Evolutionary conservation across 2,888 invertebrate species (phyloP).

Genomic region (Nasonia oneida): DNA sequence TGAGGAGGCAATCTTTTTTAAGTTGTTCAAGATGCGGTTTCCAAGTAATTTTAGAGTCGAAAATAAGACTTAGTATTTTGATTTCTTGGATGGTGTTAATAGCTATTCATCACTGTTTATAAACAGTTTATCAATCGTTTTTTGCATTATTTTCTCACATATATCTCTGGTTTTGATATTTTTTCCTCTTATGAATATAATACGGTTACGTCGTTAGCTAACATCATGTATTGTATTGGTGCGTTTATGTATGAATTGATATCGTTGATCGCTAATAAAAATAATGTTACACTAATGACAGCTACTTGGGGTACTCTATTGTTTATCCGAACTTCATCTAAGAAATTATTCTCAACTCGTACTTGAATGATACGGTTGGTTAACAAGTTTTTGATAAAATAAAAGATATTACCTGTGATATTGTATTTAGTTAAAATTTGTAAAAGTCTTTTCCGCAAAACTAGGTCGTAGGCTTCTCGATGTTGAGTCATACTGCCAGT

Average conservation of each 20-base stretch:
- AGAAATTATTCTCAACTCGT: not conserved
- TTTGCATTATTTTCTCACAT: not conserved
- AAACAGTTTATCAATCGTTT: too few species aligned
- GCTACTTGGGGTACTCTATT: too few species aligned
- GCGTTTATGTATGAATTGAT: not conserved
- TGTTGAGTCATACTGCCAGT: too few species aligned
- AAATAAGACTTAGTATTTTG: too few species aligned
- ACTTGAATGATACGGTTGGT: not conserved
- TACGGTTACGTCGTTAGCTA: not conserved
- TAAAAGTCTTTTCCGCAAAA: not conserved
- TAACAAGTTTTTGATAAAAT: not conserved
- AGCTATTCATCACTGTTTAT: too few species aligned
- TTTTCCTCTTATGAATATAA: not conserved
- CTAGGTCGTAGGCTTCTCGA: not conserved
- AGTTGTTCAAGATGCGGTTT: too few species aligned
- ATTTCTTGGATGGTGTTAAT: too few species aligned
- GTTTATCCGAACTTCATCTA: too few species aligned
- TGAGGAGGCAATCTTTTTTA: too few species aligned
- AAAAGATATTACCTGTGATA: not conserved
- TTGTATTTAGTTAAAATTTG: not conserved
- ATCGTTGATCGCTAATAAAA: conserved; percentile 14
- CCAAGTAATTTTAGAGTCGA: too few species aligned
- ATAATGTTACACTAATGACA: not conserved
- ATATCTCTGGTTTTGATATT: not conserved
- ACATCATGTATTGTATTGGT: conserved; percentile 14